Conservation (phyloP, 2,113 vertebrate species). For the Thalassarche chlororhynchos region DNA sequence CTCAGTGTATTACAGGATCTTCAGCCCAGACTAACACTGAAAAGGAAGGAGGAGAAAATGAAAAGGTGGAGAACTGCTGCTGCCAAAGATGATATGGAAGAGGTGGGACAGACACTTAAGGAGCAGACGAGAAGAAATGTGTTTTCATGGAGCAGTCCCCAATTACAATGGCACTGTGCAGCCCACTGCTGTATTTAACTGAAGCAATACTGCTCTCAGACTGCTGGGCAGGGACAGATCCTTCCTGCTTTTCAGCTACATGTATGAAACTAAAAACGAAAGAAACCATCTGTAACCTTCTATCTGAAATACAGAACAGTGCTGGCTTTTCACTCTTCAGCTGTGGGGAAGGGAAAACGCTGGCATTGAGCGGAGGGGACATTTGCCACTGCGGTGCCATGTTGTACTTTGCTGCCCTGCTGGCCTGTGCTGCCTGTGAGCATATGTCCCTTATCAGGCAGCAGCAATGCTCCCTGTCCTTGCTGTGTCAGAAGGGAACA, state of each 20-base stretch:
- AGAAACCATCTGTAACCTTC: not conserved
- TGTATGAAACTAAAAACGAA: not conserved
- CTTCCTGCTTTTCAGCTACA: not conserved
- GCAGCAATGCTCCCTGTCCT: not conserved
- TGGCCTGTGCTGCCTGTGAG: not conserved
- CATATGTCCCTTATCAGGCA: not conserved
- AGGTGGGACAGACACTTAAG: not conserved
- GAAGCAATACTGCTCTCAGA: not conserved
- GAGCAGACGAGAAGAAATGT: not conserved
- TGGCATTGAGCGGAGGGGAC: not conserved
- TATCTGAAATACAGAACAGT: not conserved
- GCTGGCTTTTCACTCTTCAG: not conserved
- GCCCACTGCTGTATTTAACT: not conserved
- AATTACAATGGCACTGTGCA: fast-evolving
- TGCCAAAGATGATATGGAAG: not conserved
- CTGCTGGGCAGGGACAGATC: not conserved
- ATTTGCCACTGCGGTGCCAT: not conserved
- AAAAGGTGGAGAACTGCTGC: not conserved
- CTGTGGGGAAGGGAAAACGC: not conserved
- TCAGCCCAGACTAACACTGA: not conserved
- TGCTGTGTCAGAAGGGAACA: not conserved
- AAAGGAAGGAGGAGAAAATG: not conserved
- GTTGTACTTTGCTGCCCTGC: not conserved
- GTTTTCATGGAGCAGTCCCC: not conserved
- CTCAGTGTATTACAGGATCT: fast-evolving